Conservation (phyloP, 1,140 invertebrate genomes). For the Diplogasteroides magnus region DNA sequence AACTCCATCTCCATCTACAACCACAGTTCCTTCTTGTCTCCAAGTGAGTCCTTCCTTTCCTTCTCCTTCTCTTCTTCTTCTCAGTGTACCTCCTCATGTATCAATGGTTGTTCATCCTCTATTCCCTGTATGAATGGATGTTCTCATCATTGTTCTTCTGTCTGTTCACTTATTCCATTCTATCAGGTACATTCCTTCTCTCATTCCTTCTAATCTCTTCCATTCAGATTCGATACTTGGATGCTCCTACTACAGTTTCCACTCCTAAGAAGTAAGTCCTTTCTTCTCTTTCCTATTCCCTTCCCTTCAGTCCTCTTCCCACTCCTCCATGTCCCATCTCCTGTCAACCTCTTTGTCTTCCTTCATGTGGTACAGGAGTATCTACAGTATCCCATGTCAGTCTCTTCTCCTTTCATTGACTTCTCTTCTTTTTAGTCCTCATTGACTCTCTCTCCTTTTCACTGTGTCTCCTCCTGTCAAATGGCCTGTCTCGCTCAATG, state of each 20-base stretch:
- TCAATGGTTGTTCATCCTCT: too few species aligned
- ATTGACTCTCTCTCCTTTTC: background rate
- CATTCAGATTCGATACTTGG: background rate
- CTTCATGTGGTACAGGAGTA: background rate
- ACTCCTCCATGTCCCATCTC: background rate
- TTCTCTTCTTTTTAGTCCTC: background rate
- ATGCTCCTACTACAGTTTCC: too few species aligned
- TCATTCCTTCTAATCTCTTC: background rate
- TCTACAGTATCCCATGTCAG: background rate
- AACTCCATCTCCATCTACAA: constrained; percentile 13
- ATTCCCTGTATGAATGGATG: too few species aligned
- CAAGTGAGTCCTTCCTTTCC: too few species aligned
- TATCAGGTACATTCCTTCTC: background rate
- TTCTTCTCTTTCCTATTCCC: background rate
- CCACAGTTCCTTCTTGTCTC: too few species aligned
- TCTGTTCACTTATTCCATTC: background rate
- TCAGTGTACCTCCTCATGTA: too few species aligned
- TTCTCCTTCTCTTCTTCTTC: too few species aligned
- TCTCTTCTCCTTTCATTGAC: background rate
- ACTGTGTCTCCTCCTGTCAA: background rate
- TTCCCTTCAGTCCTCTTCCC: too few species aligned
- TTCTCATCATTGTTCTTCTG: background rate
- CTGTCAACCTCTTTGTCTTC: background rate
- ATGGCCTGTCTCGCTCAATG: background rate
- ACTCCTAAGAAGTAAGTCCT: background rate